Evolutionary conservation across 2,888 invertebrate species (phyloP).

Genomic region (Panzeria rudis): DNA sequence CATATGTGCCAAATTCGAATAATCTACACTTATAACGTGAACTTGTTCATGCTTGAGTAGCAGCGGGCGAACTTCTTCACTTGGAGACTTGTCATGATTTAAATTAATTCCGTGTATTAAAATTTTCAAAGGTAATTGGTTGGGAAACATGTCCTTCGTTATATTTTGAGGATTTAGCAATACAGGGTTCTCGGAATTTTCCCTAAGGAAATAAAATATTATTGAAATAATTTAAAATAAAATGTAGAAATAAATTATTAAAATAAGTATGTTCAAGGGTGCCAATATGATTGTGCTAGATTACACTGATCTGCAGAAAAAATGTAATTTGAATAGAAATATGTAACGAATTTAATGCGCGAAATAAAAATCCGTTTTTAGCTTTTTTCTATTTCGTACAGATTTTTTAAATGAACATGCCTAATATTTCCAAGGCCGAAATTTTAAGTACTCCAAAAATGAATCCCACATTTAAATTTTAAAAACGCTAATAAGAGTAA

Average conservation of each 20-base stretch:
- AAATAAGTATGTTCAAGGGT: too few species aligned
- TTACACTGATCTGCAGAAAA: not conserved
- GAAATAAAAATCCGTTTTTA: too few species aligned
- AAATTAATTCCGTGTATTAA: slow-evolving; percentile 88
- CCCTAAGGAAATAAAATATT: slow-evolving; percentile 47
- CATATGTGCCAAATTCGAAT: slow-evolving; percentile 85
- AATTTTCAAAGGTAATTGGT: slow-evolving; percentile 84
- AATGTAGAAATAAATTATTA: not conserved
- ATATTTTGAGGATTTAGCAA: slow-evolving; percentile 81
- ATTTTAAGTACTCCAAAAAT: too few species aligned
- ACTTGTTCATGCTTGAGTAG: slow-evolving; percentile 85
- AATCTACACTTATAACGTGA: slow-evolving; percentile 87
- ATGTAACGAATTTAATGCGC: too few species aligned
- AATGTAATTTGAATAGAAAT: too few species aligned
- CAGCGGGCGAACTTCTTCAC: slow-evolving; percentile 86
- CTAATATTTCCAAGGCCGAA: too few species aligned
- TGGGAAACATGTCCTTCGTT: slow-evolving; percentile 66
- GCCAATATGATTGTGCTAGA: too few species aligned
- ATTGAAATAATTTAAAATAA: not conserved
- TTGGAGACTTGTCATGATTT: slow-evolving; percentile 85
- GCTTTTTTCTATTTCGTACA: too few species aligned
- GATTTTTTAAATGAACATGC: too few species aligned
- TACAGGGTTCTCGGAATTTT: slow-evolving; percentile 82
- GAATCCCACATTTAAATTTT: too few species aligned
- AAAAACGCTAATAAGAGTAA: too few species aligned